Base-by-base conservation (phyloP, 2,888 invertebrate genomes). In the Dinocampus coccinellae region DNA sequence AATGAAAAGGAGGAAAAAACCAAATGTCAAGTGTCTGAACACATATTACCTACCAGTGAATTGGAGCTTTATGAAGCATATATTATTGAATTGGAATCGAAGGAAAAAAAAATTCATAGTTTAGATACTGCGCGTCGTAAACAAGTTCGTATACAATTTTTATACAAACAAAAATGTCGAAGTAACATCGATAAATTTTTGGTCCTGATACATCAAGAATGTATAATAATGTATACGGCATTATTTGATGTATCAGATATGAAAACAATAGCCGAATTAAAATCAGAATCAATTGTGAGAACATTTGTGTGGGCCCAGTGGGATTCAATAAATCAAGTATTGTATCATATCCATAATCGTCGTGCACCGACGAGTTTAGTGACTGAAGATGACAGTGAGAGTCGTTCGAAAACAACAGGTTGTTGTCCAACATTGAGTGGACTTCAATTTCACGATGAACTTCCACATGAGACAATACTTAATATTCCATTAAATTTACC, bases 231-330 rank as follows among this genome's bases (percentile, higher is more conserved):
- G 79, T 85, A 84, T 72, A 85, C 81, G 1, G 70, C 81, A 60
- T 69, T 73, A 10, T 82, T 82, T 62, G 79, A 82, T 20, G 69
- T 72, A 33, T 68, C 67, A n/a, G 75, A 79, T 2, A 68, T 78
- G n/a, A 69, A 74, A 62, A 57, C 67, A n/a, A 72, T 85, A 61
- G 77, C 73, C 55, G 82, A 83, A 63, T 77, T 89, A 42, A 84
- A 84, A 69, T 80, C 84, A 3, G 91, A 91, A 76, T 83, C 84
- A 1, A 81, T 91, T 33, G 93, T 94, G 1, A 91, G 91, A 82
- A 91, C 91, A 55, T 95, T 95, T 82, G 92, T 93, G 42, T 96
- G 95, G 95, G 94, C 95, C 0, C 96, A 96, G 80, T 96, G 95
- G 95, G 95, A 95, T 83, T 91, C 93, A 73, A 88, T 90, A 11